Percentiles rank a stretch among this genome's conserved stretches.
phyloP scores from a whole-genome alignment of 2,797 vertebrate species.

The Cyclura pinguis region DNA sequence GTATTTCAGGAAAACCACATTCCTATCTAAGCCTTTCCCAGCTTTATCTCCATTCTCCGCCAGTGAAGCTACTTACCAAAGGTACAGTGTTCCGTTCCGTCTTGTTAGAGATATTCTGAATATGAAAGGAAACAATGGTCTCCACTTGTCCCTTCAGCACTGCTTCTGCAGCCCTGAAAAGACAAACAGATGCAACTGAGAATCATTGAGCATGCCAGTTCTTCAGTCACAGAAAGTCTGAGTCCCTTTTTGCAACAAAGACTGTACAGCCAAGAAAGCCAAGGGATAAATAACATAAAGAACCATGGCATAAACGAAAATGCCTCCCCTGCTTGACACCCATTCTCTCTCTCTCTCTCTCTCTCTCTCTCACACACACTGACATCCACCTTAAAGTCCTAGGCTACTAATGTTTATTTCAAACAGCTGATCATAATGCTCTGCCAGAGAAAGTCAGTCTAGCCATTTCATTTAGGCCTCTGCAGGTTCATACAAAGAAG shows the following conservation, averaged over 20 bases:
- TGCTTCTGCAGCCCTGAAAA: constrained; percentile 95
- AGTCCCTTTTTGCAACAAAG: not conserved
- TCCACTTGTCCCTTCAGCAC: constrained; percentile 97
- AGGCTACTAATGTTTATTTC: not conserved
- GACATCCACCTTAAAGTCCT: too few species aligned
- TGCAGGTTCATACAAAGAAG: not conserved
- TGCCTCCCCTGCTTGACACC: too few species aligned
- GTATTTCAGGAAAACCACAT: not conserved
- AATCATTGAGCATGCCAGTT: not conserved
- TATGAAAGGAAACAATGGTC: constrained; percentile 97
- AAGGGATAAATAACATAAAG: too few species aligned
- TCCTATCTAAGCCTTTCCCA: not conserved
- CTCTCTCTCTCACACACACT: too few species aligned
- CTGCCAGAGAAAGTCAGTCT: not conserved
- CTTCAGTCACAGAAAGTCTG: not conserved
- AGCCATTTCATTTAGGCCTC: too few species aligned
- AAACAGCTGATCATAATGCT: not conserved
- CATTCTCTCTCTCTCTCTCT: too few species aligned
- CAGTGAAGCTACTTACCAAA: constrained; percentile 83
- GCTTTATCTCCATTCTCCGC: constrained; percentile 27
- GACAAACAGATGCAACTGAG: constrained; percentile 49
- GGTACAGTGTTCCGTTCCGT: constrained; percentile 92
- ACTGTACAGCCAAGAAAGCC: not conserved
- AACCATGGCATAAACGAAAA: not conserved
- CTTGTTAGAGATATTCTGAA: constrained; percentile 99